These are phyloP conservation scores for Gymnorhina tibicen DNA, from an alignment of 2,113 vertebrate genomes.

Conservation along the genomic window DNA sequence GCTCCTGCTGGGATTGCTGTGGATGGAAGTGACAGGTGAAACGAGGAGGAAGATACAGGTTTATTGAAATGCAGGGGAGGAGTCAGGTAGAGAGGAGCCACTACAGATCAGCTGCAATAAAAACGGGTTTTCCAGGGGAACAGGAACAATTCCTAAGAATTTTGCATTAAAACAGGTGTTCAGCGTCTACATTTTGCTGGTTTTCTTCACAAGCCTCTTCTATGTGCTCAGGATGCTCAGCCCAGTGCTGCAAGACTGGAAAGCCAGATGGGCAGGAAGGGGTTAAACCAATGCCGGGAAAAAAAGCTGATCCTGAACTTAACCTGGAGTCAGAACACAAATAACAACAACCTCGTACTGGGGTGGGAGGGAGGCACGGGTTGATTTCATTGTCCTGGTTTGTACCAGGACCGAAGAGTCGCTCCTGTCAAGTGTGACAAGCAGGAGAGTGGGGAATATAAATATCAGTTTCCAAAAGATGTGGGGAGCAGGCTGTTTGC, in stretches of 20 bases:
- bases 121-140: neutral
- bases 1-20: neutral
- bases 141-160: neutral
- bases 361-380: neutral
- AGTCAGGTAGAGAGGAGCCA: neutral
- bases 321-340: neutral
- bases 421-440: neutral
- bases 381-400: neutral
- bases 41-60: neutral
- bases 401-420: neutral
- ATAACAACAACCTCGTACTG: fast-evolving
- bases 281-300: neutral
- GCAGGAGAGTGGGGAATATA: neutral
- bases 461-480: neutral
- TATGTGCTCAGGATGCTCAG: neutral
- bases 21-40: neutral
- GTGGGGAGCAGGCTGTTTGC: neutral
- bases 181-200: neutral
- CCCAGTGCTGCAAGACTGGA: neutral
- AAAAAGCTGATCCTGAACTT: neutral
- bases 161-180: neutral
- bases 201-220: neutral
- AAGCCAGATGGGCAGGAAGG: neutral
- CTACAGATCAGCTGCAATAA: neutral
- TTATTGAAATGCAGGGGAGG: neutral